Evolutionary conservation across 2,888 invertebrate genomes (phyloP).

Genomic region (Hyppa rectilinea): DNA sequence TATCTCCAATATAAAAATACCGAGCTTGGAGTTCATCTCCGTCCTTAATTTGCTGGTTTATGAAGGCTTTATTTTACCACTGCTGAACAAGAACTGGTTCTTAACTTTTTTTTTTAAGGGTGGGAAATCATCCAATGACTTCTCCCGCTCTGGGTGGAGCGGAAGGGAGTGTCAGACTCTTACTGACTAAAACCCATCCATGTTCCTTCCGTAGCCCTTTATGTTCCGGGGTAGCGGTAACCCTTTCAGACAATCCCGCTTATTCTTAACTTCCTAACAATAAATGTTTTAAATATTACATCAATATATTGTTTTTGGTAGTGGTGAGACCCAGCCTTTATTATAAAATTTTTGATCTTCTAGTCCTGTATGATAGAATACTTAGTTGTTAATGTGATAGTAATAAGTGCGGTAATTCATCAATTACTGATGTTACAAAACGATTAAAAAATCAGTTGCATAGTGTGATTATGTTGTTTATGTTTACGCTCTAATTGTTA

Average conservation of each 20-base stretch:
- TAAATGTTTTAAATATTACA: constrained; percentile 17
- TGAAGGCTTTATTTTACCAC: constrained; percentile 51
- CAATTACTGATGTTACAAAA: constrained; percentile 50
- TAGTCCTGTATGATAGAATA: constrained; percentile 82
- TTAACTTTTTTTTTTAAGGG: too few relatives aligned
- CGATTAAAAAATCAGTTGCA: constrained; percentile 49
- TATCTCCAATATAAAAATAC: constrained; percentile 60
- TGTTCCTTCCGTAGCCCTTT: too few relatives aligned
- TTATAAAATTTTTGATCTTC: constrained; percentile 72
- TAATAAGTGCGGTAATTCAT: constrained; percentile 67
- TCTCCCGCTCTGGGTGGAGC: too few relatives aligned
- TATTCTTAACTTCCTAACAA: not conserved
- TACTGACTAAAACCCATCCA: too few relatives aligned
- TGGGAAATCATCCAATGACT: too few relatives aligned
- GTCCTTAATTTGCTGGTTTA: constrained; percentile 79
- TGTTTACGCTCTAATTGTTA: constrained; percentile 46
- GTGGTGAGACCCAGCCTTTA: constrained; percentile 42
- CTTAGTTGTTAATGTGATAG: constrained; percentile 63
- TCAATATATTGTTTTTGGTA: constrained; percentile 34
- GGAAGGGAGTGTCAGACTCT: too few relatives aligned
- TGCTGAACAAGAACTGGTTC: constrained; percentile 32
- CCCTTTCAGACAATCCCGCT: too few relatives aligned
- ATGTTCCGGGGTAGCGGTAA: too few relatives aligned
- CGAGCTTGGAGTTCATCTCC: constrained; percentile 81
- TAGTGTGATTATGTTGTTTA: constrained; percentile 47